Percentiles rank a stretch among this genome's conserved stretches.
Evolutionary conservation across 1,140 invertebrate species (phyloP).

Genomic region (Temnothorax longispinosus): DNA sequence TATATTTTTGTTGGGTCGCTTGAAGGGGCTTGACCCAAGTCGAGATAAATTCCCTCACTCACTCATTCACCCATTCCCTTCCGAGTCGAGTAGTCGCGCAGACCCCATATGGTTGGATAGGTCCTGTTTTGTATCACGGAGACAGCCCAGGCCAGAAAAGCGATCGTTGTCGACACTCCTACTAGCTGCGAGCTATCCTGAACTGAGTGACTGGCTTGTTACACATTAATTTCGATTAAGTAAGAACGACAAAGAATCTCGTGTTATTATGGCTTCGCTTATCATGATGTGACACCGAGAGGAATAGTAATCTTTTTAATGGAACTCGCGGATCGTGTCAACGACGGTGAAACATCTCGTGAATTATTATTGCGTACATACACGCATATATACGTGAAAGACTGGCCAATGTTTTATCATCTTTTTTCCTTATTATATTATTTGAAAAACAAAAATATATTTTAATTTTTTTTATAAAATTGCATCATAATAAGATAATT

Average conservation of each 20-base stretch:
- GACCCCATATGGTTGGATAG: slow-evolving; percentile 13
- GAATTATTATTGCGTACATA: no score
- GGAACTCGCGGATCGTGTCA: background rate
- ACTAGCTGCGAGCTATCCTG: slow-evolving; percentile 36
- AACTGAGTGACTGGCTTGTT: slow-evolving; percentile 46
- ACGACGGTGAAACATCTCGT: background rate
- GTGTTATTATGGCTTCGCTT: background rate
- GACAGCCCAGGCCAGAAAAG: slow-evolving; percentile 19
- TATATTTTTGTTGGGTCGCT: slow-evolving; percentile 23
- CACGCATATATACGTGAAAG: background rate
- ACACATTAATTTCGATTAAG: slow-evolving; percentile 41
- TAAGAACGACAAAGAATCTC: slow-evolving; percentile 9
- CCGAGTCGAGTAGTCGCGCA: background rate
- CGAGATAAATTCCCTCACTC: slow-evolving; percentile 46
- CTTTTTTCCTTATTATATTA: background rate
- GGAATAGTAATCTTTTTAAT: slow-evolving; percentile 5
- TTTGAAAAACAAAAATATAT: background rate
- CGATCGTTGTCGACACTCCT: slow-evolving; percentile 33
- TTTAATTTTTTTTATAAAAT: background rate
- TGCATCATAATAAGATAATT: background rate
- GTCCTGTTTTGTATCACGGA: slow-evolving; percentile 55
- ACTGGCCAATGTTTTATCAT: background rate
- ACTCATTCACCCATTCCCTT: slow-evolving; percentile 6
- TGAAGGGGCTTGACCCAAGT: slow-evolving; percentile 17
- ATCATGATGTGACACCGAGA: background rate